Conservation (phyloP, 2,113 vertebrate species). For the Fukomys damarensis region DNA sequence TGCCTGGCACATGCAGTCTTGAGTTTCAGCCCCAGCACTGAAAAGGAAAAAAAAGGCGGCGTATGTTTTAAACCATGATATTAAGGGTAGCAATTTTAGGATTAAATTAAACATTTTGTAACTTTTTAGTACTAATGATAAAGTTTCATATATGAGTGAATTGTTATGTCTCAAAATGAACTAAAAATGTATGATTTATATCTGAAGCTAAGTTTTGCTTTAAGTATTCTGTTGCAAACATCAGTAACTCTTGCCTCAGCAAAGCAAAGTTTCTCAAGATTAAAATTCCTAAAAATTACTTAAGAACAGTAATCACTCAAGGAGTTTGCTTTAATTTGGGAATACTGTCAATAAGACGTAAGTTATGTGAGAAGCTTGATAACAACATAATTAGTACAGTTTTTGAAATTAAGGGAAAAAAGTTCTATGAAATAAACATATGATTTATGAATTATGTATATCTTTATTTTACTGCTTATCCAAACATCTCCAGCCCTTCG, state of each 20-base stretch:
- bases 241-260: background rate
- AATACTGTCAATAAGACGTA: constrained; percentile 47
- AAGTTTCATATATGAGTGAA: background rate
- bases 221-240: constrained; percentile 50
- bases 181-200: constrained; percentile 3
- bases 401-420: constrained; percentile 58
- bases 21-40: background rate
- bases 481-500: background rate
- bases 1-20: background rate
- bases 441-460: constrained; percentile 37
- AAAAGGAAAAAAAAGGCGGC: background rate
- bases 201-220: constrained; percentile 26
- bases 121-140: constrained; percentile 15
- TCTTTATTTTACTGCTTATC: constrained; percentile 15
- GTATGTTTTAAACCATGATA: background rate
- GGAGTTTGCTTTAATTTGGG: constrained; percentile 38
- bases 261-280: constrained; percentile 48
- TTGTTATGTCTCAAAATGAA: background rate
- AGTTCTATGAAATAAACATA: constrained; percentile 35
- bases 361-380: constrained; percentile 26
- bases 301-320: constrained; percentile 37
- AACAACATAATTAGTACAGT: constrained; percentile 37
- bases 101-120: background rate
- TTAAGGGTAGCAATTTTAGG: background rate
- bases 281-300: constrained; percentile 50